Base-by-base conservation (phyloP, 2,888 invertebrate species). In the Formica aserva region DNA sequence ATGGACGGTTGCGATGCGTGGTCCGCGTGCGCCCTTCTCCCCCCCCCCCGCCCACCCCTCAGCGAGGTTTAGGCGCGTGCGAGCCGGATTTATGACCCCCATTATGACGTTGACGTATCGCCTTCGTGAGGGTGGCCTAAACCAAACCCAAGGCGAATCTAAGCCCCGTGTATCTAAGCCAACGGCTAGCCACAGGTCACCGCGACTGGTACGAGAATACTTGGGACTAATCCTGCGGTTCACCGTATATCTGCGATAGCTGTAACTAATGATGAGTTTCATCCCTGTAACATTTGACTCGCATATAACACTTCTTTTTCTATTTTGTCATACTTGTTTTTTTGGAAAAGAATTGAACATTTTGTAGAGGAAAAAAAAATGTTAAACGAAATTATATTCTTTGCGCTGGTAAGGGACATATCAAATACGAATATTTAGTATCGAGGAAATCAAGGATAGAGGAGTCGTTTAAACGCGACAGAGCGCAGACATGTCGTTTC, bases 81-180 rank as follows among this genome's bases (percentile, higher is more conserved):
- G 90, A 91, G 92, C 89, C 85, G 91, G 92, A 93, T 93, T 93
- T 93, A 93, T 92, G 89, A 89, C 86, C 87, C 87, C 92, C 90
- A 92, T 93, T 93, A 93, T 93, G 93, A 93, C 93, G 89, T 93
- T 93, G 93, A 93, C 92, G 91, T 91, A 93, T 93, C 92, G 91
- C 92, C 90, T 89, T 86, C 87, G 88, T 82, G 88, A 89, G 91
- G 88, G 90, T 88, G 66, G 67, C 90, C 91, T 91, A 91, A 92
- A 91, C 88, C 92, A 87, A 90, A 91, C 87, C 88, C 87, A 86
- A 90, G 89, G 91, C 88, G 88, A 90, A 92, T 91, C 92, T 89
- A 89, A 88, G 91, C 92, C 88, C 85, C 91, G 89, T 91, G 90
- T 90, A 91, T 88, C 92, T 90, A 91, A 90, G 90, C 90, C 90